These are phyloP conservation scores for Monopterus albus DNA, from an alignment of 2,113 vertebrate genomes.

Conservation along the genomic window DNA sequence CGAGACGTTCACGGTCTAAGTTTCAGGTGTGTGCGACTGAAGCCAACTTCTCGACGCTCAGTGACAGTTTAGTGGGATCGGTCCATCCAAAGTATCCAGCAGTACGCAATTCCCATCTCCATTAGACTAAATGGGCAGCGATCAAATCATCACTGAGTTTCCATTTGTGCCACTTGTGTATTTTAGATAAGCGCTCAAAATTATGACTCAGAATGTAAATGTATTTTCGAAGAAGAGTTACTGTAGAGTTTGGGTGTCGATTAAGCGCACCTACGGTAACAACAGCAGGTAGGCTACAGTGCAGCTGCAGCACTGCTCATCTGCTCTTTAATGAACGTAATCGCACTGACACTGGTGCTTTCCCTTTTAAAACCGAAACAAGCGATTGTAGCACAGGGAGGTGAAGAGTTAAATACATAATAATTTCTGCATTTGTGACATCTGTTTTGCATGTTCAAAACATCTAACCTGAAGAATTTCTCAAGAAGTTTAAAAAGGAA, in stretches of 20 bases:
- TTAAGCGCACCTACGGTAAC: conserved; percentile 40
- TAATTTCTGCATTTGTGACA: conserved; percentile 30
- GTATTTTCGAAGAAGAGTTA: conserved; percentile 1
- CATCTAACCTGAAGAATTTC: conserved; percentile 44
- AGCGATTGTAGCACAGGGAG: conserved; percentile 3
- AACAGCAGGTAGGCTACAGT: conserved; percentile 55
- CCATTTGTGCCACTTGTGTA: conserved; percentile 8
- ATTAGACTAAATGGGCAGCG: conserved; percentile 6
- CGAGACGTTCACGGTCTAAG: not conserved
- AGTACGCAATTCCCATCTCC: conserved; percentile 38
- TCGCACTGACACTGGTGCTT: conserved; percentile 48
- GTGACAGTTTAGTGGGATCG: conserved; percentile 18
- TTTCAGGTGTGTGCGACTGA: conserved; percentile 30
- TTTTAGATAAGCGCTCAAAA: conserved; percentile 5
- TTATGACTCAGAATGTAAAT: not conserved
- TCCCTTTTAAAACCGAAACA: conserved; percentile 68
- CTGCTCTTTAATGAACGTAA: conserved; percentile 51
- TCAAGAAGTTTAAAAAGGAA: conserved; percentile 42
- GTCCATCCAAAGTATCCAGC: conserved; percentile 25
- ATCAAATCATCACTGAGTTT: conserved; percentile 32
- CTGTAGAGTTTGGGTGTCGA: not conserved
- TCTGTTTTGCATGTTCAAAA: conserved; percentile 58
- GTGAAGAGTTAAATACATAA: conserved; percentile 31
- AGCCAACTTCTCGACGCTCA: not conserved
- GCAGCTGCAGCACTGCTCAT: conserved; percentile 41